Base-by-base conservation (phyloP, 2,888 invertebrate genomes). In the Pyralis farinalis region DNA sequence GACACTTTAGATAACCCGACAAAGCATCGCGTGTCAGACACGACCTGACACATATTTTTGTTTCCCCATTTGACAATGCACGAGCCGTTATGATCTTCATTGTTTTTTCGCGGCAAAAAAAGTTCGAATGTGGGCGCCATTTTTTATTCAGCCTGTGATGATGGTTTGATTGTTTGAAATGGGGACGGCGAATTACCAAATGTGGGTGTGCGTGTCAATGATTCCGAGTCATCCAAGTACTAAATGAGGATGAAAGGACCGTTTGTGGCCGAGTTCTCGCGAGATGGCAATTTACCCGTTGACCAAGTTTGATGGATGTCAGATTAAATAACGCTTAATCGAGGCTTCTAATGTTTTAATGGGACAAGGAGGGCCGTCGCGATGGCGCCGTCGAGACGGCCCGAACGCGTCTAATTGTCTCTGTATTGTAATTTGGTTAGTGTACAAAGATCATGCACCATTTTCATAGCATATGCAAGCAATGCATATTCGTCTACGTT, bases 131-230 rank as follows among this genome's bases (percentile, higher is more conserved):
- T 79, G 72, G 81, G 84, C 65, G 83, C 72, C 54, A 60, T 66
- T 82, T 82, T 81, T 81, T 77, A 71, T 74, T 75, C 72, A 75
- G 69, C 58, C 64, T 71, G 63, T 84, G 79, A 85, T 85, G 86
- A 84, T 77, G 81, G 76, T 84, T 84, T 83, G 86, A 86, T 84
- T 82, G 75, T 69, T 58, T 68, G 46, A 46, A 84, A 80, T 61
- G 75, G 59, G 81, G 75, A 66, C 80, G 68, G 68, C 63, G 63
- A 65, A 74, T 67, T 63, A 58, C 57, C 64, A 52, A 69, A 68
- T 73, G 83, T 83, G 78, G 83, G 83, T 75, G 83, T 76, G 55
- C 68, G 48, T 56, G 64, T 68, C 78, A 80, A 81, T 85, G 81
- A 79, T 78, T 77, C 69, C 70, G 74, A 67, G 30, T 21, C 37